These are phyloP conservation scores for Ptychadena robeensis DNA, from an alignment of 2,797 vertebrate species.

Conservation along the genomic window DNA sequence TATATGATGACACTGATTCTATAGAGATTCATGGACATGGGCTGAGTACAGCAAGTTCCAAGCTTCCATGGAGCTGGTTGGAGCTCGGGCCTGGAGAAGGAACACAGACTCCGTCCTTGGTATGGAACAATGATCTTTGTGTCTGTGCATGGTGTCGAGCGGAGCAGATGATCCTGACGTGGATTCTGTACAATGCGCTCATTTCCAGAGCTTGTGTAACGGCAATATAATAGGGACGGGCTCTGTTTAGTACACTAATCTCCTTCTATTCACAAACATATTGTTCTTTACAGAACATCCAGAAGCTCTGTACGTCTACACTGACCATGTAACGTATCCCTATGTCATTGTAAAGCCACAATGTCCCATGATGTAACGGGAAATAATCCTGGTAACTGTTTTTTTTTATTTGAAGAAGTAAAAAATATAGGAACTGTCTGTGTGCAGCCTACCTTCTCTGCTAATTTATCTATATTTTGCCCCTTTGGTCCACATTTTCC, in stretches of 20 bases:
- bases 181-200: neutral
- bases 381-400: too few relatives aligned
- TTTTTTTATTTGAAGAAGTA: too few relatives aligned
- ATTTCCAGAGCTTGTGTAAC: neutral
- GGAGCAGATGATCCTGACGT: neutral
- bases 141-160: slow-evolving; percentile 5
- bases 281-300: neutral
- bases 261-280: neutral
- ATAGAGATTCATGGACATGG: slow-evolving; percentile 10
- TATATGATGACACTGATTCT: slow-evolving; percentile 20
- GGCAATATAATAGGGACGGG: neutral
- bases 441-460: too few relatives aligned
- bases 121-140: slow-evolving; percentile 32
- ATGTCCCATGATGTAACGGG: neutral
- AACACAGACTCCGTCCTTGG: slow-evolving; percentile 17
- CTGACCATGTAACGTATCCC: neutral
- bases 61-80: slow-evolving; percentile 6
- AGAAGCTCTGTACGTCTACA: neutral
- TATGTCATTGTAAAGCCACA: neutral
- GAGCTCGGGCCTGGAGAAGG: neutral
- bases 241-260: neutral
- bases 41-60: slow-evolving; percentile 24
- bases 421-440: too few relatives aligned
- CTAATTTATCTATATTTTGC: too few relatives aligned
- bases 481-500: too few relatives aligned